Evolutionary conservation across 2,113 vertebrate species (phyloP).

Genomic region (Tupaia tana): DNA sequence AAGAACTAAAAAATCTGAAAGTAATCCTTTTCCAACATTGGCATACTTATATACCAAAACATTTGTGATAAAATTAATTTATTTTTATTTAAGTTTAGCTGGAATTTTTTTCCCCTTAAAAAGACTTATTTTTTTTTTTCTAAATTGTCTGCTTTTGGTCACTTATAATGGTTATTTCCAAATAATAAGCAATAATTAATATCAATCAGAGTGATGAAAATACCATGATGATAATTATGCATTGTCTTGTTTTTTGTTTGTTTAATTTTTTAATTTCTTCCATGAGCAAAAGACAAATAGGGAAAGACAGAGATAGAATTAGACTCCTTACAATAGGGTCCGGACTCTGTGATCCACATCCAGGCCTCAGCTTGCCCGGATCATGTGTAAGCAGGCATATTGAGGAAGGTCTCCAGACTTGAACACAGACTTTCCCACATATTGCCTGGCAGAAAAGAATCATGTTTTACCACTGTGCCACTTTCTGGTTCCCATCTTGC

Average conservation of each 20-base stretch:
- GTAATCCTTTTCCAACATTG: background rate
- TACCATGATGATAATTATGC: background rate
- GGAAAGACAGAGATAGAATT: no score
- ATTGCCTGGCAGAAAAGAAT: no score
- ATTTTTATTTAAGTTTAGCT: constrained; percentile 27
- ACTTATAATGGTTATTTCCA: background rate
- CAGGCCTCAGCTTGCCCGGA: no score
- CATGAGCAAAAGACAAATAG: no score
- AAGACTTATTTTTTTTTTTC: background rate
- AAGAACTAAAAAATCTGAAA: background rate
- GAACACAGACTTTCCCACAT: no score
- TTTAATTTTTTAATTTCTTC: background rate
- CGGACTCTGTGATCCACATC: no score
- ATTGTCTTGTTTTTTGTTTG: background rate
- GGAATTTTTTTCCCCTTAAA: background rate
- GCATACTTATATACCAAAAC: background rate
- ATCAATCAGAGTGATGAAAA: background rate
- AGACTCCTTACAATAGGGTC: no score
- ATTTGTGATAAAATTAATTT: constrained; percentile 40
- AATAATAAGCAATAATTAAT: background rate
- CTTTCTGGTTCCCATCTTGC: no score
- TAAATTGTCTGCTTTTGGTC: background rate
- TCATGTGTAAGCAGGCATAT: no score
- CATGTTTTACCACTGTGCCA: no score
- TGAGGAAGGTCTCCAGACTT: no score